Evolutionary conservation across 2,113 vertebrate species (phyloP).

Genomic region (Thermophis baileyi): DNA sequence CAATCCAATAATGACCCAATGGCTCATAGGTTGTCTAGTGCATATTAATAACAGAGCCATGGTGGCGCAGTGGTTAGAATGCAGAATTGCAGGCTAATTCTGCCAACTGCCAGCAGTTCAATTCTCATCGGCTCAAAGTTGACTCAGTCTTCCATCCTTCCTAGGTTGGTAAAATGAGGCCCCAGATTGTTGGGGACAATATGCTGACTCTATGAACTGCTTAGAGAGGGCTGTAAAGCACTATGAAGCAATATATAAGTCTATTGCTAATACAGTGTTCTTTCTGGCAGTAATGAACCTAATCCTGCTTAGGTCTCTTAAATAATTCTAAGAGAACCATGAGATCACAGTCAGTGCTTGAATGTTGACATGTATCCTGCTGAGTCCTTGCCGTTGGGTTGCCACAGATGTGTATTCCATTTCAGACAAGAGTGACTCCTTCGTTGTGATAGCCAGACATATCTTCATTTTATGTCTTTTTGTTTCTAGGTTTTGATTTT

Average conservation of each 20-base stretch:
- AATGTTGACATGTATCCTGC: neutral
- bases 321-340: neutral
- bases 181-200: neutral
- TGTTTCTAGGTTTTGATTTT: constrained; percentile 86
- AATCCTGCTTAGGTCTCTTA: neutral
- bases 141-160: neutral
- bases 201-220: neutral
- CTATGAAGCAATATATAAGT: neutral
- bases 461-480: neutral
- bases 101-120: neutral
- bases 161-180: neutral
- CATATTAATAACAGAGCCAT: neutral
- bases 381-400: neutral
- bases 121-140: neutral
- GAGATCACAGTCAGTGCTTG: neutral
- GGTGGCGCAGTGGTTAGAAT: neutral
- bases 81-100: neutral
- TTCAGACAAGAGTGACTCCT: neutral
- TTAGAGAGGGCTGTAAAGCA: neutral
- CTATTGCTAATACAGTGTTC: neutral
- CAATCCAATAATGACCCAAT: neutral
- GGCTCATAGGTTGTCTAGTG: neutral
- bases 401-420: neutral
- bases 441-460: fast-evolving
- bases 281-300: neutral